Evolutionary conservation across 2,888 invertebrate species (phyloP).

Genomic region (Tetragonula carbonaria): DNA sequence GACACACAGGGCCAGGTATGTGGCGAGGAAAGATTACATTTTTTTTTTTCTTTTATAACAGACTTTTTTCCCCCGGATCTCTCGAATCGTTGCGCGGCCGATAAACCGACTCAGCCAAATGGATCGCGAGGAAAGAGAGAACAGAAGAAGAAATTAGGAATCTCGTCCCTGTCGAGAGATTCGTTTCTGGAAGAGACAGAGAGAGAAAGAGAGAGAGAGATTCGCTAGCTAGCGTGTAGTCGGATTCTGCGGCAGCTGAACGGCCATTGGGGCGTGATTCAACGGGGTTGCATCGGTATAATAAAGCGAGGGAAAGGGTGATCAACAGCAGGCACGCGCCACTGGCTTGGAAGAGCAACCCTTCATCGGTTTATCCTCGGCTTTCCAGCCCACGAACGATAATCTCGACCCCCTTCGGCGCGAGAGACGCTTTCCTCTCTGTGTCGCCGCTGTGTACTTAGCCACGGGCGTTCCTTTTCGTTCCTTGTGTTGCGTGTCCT

Average conservation of each 20-base stretch:
- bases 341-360: conserved; percentile 79
- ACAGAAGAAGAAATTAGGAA: conserved; percentile 18
- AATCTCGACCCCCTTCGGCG: conserved; percentile 62
- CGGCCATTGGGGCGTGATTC: conserved; percentile 58
- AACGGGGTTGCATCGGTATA: conserved; percentile 63
- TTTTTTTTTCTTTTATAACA: background rate
- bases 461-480: background rate
- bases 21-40: conserved; percentile 31
- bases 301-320: conserved; percentile 57
- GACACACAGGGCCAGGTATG: conserved; percentile 22
- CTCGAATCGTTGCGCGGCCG: background rate
- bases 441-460: conserved; percentile 5
- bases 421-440: conserved; percentile 42
- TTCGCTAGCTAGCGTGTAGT: conserved; percentile 1
- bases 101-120: conserved; percentile 15
- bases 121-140: background rate
- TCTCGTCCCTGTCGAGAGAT: conserved; percentile 16
- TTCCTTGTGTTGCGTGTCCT: background rate
- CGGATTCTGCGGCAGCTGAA: conserved; percentile 58
- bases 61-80: background rate
- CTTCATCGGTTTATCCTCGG: conserved; percentile 70
- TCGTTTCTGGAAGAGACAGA: conserved; percentile 21
- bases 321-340: conserved; percentile 74
- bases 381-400: conserved; percentile 64
- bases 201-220: background rate